Evolutionary conservation across 2,797 vertebrate species (phyloP), one percentile per base, ranked within the genome.

Genomic region (Halcyon leucocephala): DNA sequence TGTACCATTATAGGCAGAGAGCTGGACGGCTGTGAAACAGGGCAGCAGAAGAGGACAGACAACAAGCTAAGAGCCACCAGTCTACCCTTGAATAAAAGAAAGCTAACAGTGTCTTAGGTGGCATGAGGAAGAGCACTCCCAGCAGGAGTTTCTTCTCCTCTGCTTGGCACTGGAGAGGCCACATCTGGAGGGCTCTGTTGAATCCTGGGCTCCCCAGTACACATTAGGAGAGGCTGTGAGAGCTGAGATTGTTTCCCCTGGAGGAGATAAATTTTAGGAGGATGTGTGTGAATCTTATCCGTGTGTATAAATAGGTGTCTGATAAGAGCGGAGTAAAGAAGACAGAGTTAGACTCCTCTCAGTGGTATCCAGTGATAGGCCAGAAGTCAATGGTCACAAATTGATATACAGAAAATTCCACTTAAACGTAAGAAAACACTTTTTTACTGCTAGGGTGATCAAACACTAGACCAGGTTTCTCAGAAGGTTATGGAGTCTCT

Each of bases 61-160:
- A 21, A 1, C 5, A 20, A 33, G 33, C 14, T 64, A 2, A 24
- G 17, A 69, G 25, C 12, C 21, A 70, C 9, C 28, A 57, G 17
- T 12, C 12, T 82, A 31, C 25, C 12, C 26, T 2, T 58, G 57
- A 58, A 52, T 33, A 7, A 21, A 65, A 37, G 29, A 41, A 37
- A 41, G 22, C 7, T 2, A 29, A 17, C 12, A 14, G 31, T 26
- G 5, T 76, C 20, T 29, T 52, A 25, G 33, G 8, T 0, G 1
- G 8, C 26, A 24, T 31, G 26, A 48, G 28, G 64, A 28, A 37
- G 17, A 49, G 11, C 16, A 22, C 5, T 66, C 9, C 14, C 21
- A 35, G 25, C 19, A 71, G 46, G 25, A 31, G 26, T 29, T 41
- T 18, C 29, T 76, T 82, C 5, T 29, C 15, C 6, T 46, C 33